Evolutionary conservation across 2,113 vertebrate genomes (phyloP).

Genomic region (Nestor notabilis): DNA sequence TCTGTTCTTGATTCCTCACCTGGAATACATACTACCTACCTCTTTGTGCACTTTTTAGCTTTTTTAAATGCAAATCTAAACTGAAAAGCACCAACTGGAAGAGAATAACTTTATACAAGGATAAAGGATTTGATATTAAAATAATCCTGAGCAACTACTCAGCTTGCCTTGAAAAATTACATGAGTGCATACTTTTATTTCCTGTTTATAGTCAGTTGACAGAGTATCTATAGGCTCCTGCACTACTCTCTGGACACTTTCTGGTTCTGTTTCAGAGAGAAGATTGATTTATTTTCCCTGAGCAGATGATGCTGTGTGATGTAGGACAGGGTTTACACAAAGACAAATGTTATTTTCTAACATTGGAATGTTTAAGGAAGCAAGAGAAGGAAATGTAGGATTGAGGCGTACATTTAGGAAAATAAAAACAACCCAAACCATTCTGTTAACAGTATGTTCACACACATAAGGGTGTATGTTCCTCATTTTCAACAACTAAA

Average conservation of each 20-base stretch:
- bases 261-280: not conserved
- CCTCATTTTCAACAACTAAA: not conserved
- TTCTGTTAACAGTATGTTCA: constrained; percentile 30
- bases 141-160: constrained; percentile 27
- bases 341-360: not conserved
- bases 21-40: not conserved
- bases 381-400: not conserved
- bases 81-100: not conserved
- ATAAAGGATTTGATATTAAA: constrained; percentile 26
- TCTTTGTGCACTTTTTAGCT: not conserved
- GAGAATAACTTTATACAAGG: not conserved
- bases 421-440: not conserved
- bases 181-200: not conserved
- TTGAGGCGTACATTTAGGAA: not conserved
- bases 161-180: constrained; percentile 36
- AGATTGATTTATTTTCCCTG: not conserved
- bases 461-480: not conserved
- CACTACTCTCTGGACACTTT: not conserved
- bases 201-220: constrained; percentile 9
- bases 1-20: not conserved
- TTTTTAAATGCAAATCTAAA: not conserved
- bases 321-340: not conserved
- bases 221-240: not conserved
- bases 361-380: not conserved
- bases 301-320: not conserved